Evolutionary conservation across 2,797 vertebrate genomes (phyloP).

Genomic region (Notamacropus eugenii): DNA sequence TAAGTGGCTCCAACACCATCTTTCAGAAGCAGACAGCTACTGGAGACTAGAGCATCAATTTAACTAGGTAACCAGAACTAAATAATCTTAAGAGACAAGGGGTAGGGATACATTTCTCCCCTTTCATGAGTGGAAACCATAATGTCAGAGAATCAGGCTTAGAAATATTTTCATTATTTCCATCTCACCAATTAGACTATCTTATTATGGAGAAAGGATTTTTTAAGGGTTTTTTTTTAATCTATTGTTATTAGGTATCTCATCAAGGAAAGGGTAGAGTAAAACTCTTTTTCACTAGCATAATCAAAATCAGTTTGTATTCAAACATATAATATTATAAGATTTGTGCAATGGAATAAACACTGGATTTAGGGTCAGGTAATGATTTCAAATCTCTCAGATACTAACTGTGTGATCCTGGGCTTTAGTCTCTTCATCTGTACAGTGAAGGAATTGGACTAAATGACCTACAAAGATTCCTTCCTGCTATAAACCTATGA

Average conservation of each 20-base stretch:
- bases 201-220: neutral
- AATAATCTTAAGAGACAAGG: neutral
- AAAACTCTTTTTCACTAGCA: conserved; percentile 2
- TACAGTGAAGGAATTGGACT: neutral
- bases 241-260: conserved; percentile 1
- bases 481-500: neutral
- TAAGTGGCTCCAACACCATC: neutral
- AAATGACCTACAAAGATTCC: neutral
- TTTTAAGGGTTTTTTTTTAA: neutral
- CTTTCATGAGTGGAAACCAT: neutral
- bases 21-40: neutral
- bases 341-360: neutral
- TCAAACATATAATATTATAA: neutral
- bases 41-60: neutral
- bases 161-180: conserved; percentile 35
- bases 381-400: neutral
- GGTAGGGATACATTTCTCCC: neutral
- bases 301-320: neutral
- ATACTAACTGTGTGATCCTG: neutral
- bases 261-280: neutral
- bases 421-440: neutral
- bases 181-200: neutral
- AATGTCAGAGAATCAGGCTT: conserved; percentile 14
- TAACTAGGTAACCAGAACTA: conserved; percentile 6
- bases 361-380: neutral